These are phyloP conservation scores for Apteryx owenii DNA, from an alignment of 2,113 vertebrate genomes.

Conservation along the genomic window DNA sequence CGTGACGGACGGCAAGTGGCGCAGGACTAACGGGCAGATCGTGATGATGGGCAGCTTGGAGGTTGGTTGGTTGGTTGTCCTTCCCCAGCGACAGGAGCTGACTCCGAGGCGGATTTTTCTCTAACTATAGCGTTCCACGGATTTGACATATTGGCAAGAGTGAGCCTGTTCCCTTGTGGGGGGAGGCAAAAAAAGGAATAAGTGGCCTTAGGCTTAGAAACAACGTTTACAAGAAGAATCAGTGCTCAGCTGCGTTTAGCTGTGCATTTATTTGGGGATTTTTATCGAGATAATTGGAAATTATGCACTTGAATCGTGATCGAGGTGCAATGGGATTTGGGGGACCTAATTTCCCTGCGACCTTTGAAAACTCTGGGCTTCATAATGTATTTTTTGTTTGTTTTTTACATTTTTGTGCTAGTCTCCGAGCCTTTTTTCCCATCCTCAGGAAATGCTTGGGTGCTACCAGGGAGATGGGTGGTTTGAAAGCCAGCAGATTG, in stretches of 20 bases:
- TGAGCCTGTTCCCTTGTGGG: background rate
- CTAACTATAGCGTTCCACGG: background rate
- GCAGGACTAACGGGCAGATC: background rate
- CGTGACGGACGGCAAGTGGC: background rate
- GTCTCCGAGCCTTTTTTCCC: background rate
- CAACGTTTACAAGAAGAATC: background rate
- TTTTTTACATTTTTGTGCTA: background rate
- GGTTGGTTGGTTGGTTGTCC: background rate
- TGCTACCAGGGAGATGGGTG: background rate
- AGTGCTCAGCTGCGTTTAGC: background rate
- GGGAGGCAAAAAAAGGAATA: background rate
- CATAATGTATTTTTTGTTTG: background rate
- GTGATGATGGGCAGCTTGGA: background rate
- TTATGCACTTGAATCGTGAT: background rate
- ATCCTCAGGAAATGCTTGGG: background rate
- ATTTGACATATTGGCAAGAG: background rate
- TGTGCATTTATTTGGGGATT: slow-evolving; percentile 9
- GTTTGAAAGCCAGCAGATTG: background rate
- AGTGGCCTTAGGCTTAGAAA: background rate
- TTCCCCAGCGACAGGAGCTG: background rate
- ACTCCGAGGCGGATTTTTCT: background rate
- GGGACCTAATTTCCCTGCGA: background rate
- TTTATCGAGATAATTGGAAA: slow-evolving; percentile 29
- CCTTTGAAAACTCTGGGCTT: background rate
- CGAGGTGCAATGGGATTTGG: background rate